phyloP scores from a whole-genome alignment of 2,797 vertebrate species.

The Danio albolineatus region DNA sequence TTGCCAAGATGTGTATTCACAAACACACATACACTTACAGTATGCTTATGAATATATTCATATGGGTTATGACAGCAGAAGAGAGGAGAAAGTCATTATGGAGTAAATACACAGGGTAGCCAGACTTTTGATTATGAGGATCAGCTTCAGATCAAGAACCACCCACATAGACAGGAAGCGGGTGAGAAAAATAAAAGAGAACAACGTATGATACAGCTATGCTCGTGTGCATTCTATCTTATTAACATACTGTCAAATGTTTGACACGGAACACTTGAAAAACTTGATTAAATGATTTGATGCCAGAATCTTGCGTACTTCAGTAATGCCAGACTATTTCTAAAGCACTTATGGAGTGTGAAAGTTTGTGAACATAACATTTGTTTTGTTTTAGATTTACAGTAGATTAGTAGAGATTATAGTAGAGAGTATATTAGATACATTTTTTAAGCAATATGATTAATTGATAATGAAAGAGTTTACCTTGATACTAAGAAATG shows the following conservation, averaged over 20 bases:
- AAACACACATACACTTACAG: background rate
- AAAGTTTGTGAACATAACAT: background rate
- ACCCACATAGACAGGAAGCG: background rate
- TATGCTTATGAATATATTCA: background rate
- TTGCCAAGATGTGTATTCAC: conserved; percentile 26
- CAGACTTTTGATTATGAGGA: background rate
- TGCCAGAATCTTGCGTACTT: background rate
- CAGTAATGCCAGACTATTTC: background rate
- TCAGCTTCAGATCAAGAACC: background rate
- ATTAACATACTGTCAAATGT: background rate
- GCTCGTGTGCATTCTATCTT: background rate
- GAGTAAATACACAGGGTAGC: background rate
- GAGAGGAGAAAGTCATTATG: background rate
- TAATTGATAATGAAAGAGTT: background rate
- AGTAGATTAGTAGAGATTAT: no score
- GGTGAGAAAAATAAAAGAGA: background rate
- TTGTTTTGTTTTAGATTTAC: no score
- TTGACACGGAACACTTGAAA: background rate
- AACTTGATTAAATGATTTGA: background rate
- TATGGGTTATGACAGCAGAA: background rate
- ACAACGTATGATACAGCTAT: background rate
- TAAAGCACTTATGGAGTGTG: background rate
- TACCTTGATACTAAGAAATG: background rate
- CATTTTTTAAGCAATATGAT: background rate
- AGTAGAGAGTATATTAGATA: no score